These are phyloP conservation scores for Dicycla oo DNA, from an alignment of 2,888 invertebrate species.

Conservation along the genomic window DNA sequence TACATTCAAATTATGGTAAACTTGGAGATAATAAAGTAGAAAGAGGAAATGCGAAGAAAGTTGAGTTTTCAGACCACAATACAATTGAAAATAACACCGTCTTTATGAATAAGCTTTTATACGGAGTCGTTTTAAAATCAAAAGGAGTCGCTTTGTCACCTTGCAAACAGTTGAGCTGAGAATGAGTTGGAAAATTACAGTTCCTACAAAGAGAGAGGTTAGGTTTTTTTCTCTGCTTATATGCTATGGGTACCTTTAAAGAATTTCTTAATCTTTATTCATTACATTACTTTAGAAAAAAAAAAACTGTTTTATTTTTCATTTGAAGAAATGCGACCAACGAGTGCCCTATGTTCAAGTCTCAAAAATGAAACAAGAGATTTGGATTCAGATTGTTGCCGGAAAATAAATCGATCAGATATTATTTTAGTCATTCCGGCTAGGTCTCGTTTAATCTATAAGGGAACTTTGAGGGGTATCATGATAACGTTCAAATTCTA, in stretches of 20 bases:
- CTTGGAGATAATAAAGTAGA: conserved; percentile 57
- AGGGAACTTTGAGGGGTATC: conserved; percentile 21
- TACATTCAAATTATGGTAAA: conserved; percentile 63
- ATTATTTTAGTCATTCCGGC: background rate
- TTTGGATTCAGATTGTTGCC: background rate
- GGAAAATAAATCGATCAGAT: conserved; percentile 2
- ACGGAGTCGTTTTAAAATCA: conserved; percentile 33
- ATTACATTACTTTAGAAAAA: background rate
- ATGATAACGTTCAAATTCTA: conserved; percentile 16
- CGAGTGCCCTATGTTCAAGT: background rate
- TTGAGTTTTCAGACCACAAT: conserved; percentile 40
- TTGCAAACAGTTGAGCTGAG: conserved; percentile 27
- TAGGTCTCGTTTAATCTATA: background rate
- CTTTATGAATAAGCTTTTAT: conserved; percentile 29
- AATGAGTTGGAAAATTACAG: conserved; percentile 27
- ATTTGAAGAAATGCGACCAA: background rate
- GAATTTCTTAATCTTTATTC: background rate
- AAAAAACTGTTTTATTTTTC: background rate
- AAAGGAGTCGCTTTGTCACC: conserved; percentile 39
- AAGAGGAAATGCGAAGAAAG: conserved; percentile 55
- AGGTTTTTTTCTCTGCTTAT: background rate
- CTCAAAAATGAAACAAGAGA: background rate
- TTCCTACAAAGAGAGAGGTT: background rate
- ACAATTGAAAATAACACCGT: conserved; percentile 50
- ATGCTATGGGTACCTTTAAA: background rate